Evolutionary conservation across 2,888 invertebrate genomes (phyloP).

Genomic region (Meloe dianella): DNA sequence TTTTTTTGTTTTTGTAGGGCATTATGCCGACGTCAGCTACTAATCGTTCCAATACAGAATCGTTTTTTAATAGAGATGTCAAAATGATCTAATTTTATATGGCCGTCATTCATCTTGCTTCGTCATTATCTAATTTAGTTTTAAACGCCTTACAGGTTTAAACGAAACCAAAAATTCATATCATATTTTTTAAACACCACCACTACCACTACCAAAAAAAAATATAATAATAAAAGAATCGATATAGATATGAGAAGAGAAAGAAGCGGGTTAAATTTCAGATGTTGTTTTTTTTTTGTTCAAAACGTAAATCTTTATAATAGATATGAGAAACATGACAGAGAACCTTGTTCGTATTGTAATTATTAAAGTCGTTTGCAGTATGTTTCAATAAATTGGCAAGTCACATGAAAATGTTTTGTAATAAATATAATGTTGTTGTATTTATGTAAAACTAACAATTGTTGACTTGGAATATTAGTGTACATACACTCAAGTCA

Average conservation of each 20-base stretch:
- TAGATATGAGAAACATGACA: conserved; percentile 3
- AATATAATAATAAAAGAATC: too few relatives aligned
- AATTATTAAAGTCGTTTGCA: conserved; percentile 7
- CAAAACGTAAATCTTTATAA: background rate
- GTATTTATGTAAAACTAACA: conserved; percentile 5
- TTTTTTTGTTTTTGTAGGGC: conserved; percentile 25
- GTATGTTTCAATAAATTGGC: conserved; percentile 12
- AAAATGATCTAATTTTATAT: conserved; percentile 36
- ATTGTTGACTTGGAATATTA: background rate
- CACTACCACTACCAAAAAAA: too few relatives aligned
- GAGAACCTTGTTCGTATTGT: background rate
- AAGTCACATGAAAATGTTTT: conserved; percentile 14
- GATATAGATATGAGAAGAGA: background rate
- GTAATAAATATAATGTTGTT: conserved; percentile 13
- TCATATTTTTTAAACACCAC: background rate
- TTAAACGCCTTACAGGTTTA: conserved; percentile 21
- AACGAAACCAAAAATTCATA: background rate
- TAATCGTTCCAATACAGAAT: conserved; percentile 38
- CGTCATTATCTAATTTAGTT: conserved; percentile 32
- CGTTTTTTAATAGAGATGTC: conserved; percentile 37
- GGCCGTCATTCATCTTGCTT: conserved; percentile 32
- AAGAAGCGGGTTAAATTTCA: background rate
- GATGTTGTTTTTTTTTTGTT: background rate
- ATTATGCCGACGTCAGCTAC: conserved; percentile 36
- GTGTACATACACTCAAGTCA: background rate